Percentiles rank a stretch among this genome's conserved stretches.
Evolutionary conservation across 2,797 vertebrate species (phyloP).

Genomic region (Etheostoma nigrum): DNA sequence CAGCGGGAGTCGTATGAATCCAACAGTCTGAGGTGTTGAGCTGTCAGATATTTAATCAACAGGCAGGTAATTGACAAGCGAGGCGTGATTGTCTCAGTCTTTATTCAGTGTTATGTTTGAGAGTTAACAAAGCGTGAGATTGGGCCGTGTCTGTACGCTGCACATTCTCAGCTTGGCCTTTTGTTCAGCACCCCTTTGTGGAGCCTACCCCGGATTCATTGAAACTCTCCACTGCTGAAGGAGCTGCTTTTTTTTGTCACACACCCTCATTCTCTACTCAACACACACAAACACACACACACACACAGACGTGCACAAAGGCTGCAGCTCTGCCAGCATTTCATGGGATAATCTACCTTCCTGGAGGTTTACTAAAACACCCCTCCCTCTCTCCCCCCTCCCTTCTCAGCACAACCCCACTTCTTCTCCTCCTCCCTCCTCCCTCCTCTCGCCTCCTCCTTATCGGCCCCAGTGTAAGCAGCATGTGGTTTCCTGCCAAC

Average conservation of each 20-base stretch:
- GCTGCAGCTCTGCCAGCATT: slow-evolving; percentile 79
- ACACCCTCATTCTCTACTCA: slow-evolving; percentile 36
- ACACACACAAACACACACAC: slow-evolving; percentile 28
- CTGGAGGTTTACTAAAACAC: slow-evolving; percentile 80
- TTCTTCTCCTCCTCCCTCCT: slow-evolving; percentile 43
- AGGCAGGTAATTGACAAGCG: slow-evolving; percentile 72
- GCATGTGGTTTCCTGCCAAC: slow-evolving; percentile 83
- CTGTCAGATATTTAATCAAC: slow-evolving; percentile 68
- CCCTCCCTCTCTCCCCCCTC: slow-evolving; percentile 31
- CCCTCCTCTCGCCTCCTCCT: slow-evolving; percentile 61
- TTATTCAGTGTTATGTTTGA: slow-evolving; percentile 68
- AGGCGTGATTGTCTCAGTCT: slow-evolving; percentile 69
- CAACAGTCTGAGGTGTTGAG: slow-evolving; percentile 39
- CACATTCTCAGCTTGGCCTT: slow-evolving; percentile 82
- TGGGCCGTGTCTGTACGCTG: slow-evolving; percentile 70
- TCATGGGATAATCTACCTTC: slow-evolving; percentile 86
- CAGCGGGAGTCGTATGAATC: not conserved
- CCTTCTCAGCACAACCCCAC: slow-evolving; percentile 45
- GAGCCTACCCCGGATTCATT: slow-evolving; percentile 77
- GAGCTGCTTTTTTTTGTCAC: slow-evolving; percentile 69
- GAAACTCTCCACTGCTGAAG: slow-evolving; percentile 77
- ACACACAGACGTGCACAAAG: slow-evolving; percentile 63
- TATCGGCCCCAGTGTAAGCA: slow-evolving; percentile 79
- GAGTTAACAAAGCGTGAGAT: slow-evolving; percentile 82
- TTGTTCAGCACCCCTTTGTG: slow-evolving; percentile 83